These are phyloP conservation scores for Ptycholaimellus sp. DNA, from an alignment of 2,888 invertebrate species.

Conservation along the genomic window DNA sequence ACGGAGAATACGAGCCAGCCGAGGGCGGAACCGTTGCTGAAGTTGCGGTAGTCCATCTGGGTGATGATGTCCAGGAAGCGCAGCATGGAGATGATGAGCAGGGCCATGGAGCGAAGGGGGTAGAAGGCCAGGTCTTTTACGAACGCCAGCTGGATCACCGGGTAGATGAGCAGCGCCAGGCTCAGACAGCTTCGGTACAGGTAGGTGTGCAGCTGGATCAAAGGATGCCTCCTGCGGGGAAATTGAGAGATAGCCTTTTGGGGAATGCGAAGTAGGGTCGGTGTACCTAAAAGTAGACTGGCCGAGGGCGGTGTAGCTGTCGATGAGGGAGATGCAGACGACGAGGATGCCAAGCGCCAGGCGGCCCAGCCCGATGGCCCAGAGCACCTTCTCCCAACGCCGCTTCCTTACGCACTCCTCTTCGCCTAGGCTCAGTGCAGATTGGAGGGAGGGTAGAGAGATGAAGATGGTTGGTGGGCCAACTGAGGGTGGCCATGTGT, in stretches of 20 bases:
- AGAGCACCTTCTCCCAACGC: no score
- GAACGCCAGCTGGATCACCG: not conserved
- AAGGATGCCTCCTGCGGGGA: conserved; percentile 1
- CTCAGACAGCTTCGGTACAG: conserved; percentile 2
- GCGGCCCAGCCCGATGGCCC: not conserved
- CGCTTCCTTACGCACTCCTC: no score
- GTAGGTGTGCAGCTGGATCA: conserved; percentile 1
- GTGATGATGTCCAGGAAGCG: conserved; percentile 3
- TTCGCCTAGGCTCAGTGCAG: no score
- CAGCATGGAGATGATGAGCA: not conserved
- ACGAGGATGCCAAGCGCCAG: not conserved
- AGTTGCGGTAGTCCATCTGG: conserved; percentile 4
- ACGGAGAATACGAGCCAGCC: conserved; percentile 1
- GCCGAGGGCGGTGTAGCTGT: no score
- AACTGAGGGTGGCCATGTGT: not conserved
- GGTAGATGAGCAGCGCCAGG: conserved; percentile 2
- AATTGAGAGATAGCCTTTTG: not conserved
- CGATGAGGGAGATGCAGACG: not conserved
- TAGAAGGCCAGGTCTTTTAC: conserved; percentile 1
- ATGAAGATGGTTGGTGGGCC: no score
- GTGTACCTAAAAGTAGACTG: no score
- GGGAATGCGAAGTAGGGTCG: no score
- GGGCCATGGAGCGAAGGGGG: conserved; percentile 1
- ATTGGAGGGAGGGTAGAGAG: no score
- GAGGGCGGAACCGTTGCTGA: conserved; percentile 1